Conservation (phyloP, 2,797 vertebrate genomes). For the Cirrhinus mrigala region DNA sequence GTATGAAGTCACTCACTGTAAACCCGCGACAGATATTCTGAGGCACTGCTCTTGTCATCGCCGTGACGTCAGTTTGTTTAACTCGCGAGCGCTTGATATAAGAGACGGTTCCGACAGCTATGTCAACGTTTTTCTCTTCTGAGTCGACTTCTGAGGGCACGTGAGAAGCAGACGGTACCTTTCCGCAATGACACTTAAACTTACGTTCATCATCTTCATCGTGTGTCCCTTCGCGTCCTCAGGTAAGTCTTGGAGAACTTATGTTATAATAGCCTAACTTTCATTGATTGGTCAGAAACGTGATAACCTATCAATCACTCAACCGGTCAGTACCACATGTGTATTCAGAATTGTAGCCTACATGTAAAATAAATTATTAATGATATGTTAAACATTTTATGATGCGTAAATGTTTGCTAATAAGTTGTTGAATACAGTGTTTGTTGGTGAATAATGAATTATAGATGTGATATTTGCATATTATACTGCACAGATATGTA, state of each 20-base stretch:
- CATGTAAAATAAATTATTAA: neutral
- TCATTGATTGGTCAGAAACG: neutral
- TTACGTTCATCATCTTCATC: constrained; percentile 33
- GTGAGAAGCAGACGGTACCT: constrained; percentile 30
- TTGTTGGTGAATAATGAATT: neutral
- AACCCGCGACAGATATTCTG: neutral
- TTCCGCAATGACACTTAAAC: constrained; percentile 27
- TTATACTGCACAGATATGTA: neutral
- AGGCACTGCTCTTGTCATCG: constrained; percentile 69
- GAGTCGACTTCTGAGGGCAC: constrained; percentile 37
- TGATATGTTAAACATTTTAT: neutral
- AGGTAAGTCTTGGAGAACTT: constrained; percentile 49
- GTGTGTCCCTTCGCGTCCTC: constrained; percentile 30
- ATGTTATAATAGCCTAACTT: neutral
- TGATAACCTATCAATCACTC: neutral
- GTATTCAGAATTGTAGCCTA: neutral
- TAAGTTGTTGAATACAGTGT: neutral
- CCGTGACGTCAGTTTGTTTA: constrained; percentile 75
- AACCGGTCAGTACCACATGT: neutral
- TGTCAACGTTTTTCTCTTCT: constrained; percentile 49
- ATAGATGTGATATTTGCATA: neutral
- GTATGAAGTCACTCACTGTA: constrained; percentile 46
- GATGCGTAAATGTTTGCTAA: neutral
- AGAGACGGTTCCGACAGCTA: constrained; percentile 66
- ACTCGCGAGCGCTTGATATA: constrained; percentile 73